Evolutionary conservation across 2,113 vertebrate genomes (phyloP), one percentile per base, ranked within the genome.

Genomic region (Thomomys bottae): DNA sequence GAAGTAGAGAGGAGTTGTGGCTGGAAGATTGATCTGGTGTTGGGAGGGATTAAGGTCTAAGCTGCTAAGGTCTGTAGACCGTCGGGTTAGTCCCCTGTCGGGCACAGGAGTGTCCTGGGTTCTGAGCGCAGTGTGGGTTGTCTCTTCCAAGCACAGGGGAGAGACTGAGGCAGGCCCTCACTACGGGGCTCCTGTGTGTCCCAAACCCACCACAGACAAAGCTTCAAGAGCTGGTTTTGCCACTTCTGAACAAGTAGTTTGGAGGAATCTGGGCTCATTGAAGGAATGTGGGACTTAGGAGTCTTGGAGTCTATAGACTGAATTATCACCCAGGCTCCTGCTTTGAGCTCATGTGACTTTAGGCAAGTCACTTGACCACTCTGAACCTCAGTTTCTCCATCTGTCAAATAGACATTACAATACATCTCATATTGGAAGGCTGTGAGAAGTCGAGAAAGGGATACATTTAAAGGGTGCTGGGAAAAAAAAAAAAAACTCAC

Each of bases 81-180:
- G 45, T 24, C 36, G 26, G 7, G 63, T 32, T 34, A 70, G 36
- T 61, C 24, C 21, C 45, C 20, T 34, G 24, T 49, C 68, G 54
- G 17, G 32, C 4, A 2, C n/a, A 11, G 1, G n/a, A 26, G 28
- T 3, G 4, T 0, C 0, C 77, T 45, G 57, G 24, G 30, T 42
- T 77, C 63, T 8, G 11, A 10, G 28, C 4, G 8, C 14, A 2
- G 3, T 34, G 3, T 8, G 11, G 67, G 26, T 11, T 84, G 36
- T 49, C 5, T 68, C 80, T n/a, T 20, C 24, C 30, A 54, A 73
- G 80, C 45, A 40, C 72, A 36, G 6, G 11, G 1, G 21, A 17
- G 34, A 89, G 32, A 28, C 38, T 42, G 36, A 63, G 32, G 63
- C 9, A 28, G 20, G 18, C 40, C 20, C 26, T 5, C 18, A 4